These are phyloP conservation scores for Copidosoma aretas DNA, from an alignment of 2,888 invertebrate species.

Conservation along the genomic window DNA sequence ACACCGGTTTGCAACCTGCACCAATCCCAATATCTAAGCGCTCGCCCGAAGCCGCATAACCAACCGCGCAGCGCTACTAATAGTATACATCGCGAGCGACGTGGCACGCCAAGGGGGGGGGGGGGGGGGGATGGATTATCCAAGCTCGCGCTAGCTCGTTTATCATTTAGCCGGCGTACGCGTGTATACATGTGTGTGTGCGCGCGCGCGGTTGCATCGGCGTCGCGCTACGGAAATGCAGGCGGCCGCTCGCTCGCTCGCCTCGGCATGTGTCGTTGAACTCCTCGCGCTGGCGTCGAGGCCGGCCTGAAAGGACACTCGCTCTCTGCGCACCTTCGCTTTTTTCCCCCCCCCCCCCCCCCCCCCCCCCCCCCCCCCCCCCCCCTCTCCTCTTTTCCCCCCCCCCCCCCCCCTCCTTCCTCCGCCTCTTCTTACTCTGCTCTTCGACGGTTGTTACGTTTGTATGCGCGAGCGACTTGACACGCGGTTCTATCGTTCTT, in stretches of 20 bases:
- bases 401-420: too few relatives aligned
- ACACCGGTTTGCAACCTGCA: too few relatives aligned
- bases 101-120: not conserved
- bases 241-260: conserved; percentile 23
- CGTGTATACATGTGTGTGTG: too few relatives aligned
- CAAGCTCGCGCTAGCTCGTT: not conserved
- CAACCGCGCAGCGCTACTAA: too few relatives aligned
- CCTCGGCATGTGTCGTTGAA: conserved; percentile 35
- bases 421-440: too few relatives aligned
- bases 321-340: conserved; percentile 2
- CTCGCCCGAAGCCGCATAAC: too few relatives aligned
- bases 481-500: too few relatives aligned
- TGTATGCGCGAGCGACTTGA: not conserved
- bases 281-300: conserved; percentile 37
- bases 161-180: not conserved
- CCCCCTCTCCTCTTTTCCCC: not conserved
- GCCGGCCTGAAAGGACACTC: conserved; percentile 35
- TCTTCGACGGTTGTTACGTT: not conserved
- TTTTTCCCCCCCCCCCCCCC: not conserved
- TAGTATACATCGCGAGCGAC: not conserved
- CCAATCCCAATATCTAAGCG: too few relatives aligned
- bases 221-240: conserved; percentile 30
- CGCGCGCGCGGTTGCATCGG: conserved; percentile 11
- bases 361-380: not conserved
- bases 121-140: too few relatives aligned